Percentiles rank a stretch among this genome's conserved stretches.
These are phyloP conservation scores for Anthopleura sola DNA, from an alignment of 64 coral and sea anemone species.

Conservation along the genomic window DNA sequence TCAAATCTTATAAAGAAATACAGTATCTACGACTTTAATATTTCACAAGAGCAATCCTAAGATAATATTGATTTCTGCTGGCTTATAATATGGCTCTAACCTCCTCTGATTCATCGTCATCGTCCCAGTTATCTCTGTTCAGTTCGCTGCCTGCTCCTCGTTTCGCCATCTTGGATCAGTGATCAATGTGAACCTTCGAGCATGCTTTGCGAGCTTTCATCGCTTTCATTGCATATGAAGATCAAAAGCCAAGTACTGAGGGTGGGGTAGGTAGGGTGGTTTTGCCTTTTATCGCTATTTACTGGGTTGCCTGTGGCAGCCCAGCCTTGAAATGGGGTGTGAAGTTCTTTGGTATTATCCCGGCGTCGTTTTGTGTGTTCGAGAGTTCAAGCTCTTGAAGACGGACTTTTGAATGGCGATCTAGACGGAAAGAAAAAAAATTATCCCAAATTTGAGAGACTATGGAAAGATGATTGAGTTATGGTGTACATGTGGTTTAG, in stretches of 20 bases:
- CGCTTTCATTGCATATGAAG: no score
- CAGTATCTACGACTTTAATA: not conserved
- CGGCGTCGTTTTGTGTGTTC: no score
- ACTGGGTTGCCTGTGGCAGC: no score
- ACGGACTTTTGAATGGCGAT: no score
- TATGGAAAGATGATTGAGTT: no score
- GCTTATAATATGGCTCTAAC: constrained; percentile 14
- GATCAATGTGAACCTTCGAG: not conserved
- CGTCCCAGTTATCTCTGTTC: constrained; percentile 84
- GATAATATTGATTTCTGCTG: not conserved
- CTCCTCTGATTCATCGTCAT: constrained; percentile 73
- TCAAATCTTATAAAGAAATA: constrained; percentile 2
- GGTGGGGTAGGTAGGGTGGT: not conserved
- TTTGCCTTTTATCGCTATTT: no score
- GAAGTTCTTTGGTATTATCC: no score
- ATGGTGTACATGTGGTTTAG: no score
- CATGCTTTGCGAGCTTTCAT: not conserved
- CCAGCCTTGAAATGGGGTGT: no score
- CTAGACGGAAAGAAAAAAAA: no score
- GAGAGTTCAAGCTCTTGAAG: no score
- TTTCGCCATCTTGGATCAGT: constrained; percentile 60
- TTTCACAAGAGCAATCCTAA: not conserved
- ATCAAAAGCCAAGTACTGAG: not conserved
- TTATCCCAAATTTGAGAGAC: no score
- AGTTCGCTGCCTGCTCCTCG: constrained; percentile 69